phyloP scores from a whole-genome alignment of 2,113 vertebrate genomes.

The Donacobius atricapilla region DNA sequence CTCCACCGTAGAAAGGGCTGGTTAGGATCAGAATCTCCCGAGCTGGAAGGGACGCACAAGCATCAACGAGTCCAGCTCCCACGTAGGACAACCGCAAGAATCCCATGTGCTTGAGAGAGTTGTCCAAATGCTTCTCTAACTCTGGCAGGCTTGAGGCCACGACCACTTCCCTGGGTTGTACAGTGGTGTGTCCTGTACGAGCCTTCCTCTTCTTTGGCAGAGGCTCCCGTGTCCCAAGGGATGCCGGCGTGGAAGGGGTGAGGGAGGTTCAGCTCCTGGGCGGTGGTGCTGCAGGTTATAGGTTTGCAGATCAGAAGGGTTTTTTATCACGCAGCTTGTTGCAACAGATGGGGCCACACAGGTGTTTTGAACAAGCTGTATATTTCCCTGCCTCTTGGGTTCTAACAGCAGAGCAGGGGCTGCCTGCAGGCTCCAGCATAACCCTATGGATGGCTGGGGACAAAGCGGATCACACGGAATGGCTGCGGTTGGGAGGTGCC shows the following conservation, averaged over 20 bases:
- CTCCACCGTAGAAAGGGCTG: neutral
- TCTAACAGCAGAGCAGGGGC: neutral
- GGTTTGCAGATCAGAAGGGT: neutral
- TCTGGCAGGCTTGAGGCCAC: neutral
- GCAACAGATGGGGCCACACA: neutral
- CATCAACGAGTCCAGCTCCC: neutral
- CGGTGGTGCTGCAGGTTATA: neutral
- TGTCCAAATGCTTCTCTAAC: neutral
- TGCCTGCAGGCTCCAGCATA: neutral
- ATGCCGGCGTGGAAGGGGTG: neutral
- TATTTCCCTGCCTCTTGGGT: neutral
- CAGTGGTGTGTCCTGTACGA: fast-evolving
- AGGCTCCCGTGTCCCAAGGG: neutral
- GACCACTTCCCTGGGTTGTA: neutral
- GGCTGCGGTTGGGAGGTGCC: neutral
- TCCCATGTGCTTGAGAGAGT: neutral
- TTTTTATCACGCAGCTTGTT: neutral
- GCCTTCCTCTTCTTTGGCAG: neutral
- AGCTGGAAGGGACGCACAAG: neutral
- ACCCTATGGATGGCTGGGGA: fast-evolving
- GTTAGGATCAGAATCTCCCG: neutral
- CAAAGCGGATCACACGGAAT: neutral
- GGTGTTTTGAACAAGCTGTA: neutral
- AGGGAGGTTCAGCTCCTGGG: neutral
- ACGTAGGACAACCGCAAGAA: neutral